Conservation (phyloP, 2,113 vertebrate genomes). For the Leptobrachium ailaonicum region DNA sequence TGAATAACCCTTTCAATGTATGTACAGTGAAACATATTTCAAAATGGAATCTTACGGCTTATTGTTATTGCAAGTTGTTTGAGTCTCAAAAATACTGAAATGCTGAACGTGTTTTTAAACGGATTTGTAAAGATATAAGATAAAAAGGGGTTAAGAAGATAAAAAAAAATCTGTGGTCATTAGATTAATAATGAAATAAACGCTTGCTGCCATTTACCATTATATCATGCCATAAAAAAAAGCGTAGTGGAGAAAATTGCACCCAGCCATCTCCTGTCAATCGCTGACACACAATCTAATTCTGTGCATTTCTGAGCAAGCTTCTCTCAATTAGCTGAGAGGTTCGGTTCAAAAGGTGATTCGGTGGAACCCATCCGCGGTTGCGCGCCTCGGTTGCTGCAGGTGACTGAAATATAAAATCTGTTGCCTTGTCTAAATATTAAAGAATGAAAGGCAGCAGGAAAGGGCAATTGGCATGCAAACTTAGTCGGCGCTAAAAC, state of each 20-base stretch:
- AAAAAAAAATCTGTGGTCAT: constrained; percentile 6
- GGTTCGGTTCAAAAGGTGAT: constrained; percentile 62
- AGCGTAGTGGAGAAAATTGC: constrained; percentile 38
- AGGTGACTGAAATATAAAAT: constrained; percentile 56
- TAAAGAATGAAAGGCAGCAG: constrained; percentile 50
- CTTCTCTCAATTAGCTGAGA: constrained; percentile 60
- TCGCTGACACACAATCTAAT: constrained; percentile 57
- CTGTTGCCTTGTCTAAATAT: constrained; percentile 60
- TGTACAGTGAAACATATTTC: no score
- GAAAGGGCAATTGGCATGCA: constrained; percentile 55
- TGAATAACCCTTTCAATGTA: no score
- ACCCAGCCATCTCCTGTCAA: constrained; percentile 41
- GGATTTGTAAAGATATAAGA: no score
- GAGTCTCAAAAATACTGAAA: no score
- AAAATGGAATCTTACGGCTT: no score
- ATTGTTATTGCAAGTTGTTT: no score
- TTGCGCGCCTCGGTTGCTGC: constrained; percentile 41
- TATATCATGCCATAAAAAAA: constrained; percentile 39
- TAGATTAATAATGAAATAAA: constrained; percentile 40
- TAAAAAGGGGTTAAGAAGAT: neutral
- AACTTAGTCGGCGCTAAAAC: constrained; percentile 43
- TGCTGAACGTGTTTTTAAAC: no score
- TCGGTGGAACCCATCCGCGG: constrained; percentile 52
- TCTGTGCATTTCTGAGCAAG: constrained; percentile 57
- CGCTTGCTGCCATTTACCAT: constrained; percentile 52